Base-by-base conservation (phyloP, 2,797 vertebrate genomes). In the Decapterus maruadsi region DNA sequence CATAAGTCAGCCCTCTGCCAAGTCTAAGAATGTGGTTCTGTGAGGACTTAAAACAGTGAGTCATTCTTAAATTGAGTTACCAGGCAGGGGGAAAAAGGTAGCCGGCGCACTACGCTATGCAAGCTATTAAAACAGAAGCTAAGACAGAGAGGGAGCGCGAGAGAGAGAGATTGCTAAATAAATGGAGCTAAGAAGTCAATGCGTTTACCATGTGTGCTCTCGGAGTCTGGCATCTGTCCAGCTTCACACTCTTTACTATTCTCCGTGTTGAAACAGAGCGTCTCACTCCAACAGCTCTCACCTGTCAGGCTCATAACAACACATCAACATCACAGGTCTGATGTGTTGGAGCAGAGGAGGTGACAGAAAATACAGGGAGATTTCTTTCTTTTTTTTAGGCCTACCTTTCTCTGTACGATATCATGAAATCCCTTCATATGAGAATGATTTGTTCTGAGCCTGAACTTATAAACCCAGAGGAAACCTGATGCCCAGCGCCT, bases 121-220 rank as follows among this genome's bases (percentile, higher is more conserved):
- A 67, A 90, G 87, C 90, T 90, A 92, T 93, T 94, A 94, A 94
- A 95, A 95, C 94, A 94, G 95, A 93, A 94, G 94, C 89, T 88
- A 86, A 82, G 78, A 81, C 69, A 65, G 64, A 70, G 72, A 57
- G 54, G 74, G 77, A 53, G 34, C 57, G 58, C 20, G 53, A 68
- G 80, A 63, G 34, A 36, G 71, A 55, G 80, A 63, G 73, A 90
- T 81, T 75, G 81, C 66, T 81, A 55, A 93, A 85, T 87, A 88
- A 92, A 89, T 55, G 60, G 50, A 85, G 67, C 81, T 54, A 53
- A 82, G 80, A 11, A 13, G 84, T 89, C 72, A 72, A 95, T 89
- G 83, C 4, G 45, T 94, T 91, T 84, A 86, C 87, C 94, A 95
- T 92, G 78, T 94, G 94, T 92, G 90, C 85, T 72, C 63, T 22